Conservation (phyloP, 2,113 vertebrate genomes). For the Albula goreensis region DNA sequence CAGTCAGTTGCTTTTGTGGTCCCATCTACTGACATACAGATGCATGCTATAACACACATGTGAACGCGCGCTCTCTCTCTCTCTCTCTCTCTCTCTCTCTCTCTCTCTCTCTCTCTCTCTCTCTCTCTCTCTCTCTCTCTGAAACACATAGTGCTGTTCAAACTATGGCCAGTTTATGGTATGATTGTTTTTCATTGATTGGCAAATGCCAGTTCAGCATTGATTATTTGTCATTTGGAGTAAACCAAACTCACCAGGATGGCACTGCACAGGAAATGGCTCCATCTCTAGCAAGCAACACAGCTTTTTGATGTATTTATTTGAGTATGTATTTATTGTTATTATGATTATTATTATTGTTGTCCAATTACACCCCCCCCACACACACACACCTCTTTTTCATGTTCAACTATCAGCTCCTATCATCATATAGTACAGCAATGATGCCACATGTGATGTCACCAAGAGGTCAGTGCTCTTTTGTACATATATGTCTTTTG, state of each 20-base stretch:
- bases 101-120: too few relatives aligned
- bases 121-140: too few relatives aligned
- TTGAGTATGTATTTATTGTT: too few relatives aligned
- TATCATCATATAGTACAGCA: not conserved
- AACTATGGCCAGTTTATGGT: not conserved
- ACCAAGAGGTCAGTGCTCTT: not conserved
- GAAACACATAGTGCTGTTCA: not conserved
- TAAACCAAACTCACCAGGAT: not conserved
- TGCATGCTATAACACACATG: not conserved
- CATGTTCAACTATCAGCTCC: not conserved
- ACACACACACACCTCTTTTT: not conserved
- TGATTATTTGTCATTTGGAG: not conserved
- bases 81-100: too few relatives aligned
- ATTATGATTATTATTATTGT: too few relatives aligned
- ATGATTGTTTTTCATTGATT: slow-evolving; percentile 1
- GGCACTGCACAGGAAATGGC: not conserved
- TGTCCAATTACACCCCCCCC: not conserved
- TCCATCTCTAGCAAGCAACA: not conserved
- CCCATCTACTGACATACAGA: not conserved
- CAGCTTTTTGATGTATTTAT: not conserved
- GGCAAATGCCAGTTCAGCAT: not conserved
- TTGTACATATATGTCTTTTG: not conserved
- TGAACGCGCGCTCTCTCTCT: not conserved
- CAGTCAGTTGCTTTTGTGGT: slow-evolving; percentile 30
- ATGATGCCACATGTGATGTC: not conserved